Evolutionary conservation across 2,113 vertebrate genomes (phyloP).

Genomic region (Ceyx cyanopectus): DNA sequence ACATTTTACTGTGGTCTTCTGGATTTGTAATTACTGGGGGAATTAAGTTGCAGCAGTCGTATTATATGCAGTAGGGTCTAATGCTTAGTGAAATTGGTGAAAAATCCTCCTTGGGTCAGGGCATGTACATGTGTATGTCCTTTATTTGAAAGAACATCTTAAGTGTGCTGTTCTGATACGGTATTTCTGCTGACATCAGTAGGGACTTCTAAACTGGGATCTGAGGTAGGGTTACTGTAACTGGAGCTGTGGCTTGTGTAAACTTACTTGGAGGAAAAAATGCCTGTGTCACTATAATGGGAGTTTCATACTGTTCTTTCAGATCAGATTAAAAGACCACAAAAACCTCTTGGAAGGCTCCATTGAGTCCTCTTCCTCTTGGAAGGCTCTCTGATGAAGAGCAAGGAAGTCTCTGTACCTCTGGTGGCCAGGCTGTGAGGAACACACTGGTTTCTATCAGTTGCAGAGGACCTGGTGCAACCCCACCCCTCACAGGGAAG

Average conservation of each 20-base stretch:
- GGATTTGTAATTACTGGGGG: not conserved
- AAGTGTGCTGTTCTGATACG: slow-evolving; percentile 5
- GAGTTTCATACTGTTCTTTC: not conserved
- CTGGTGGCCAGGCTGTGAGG: not conserved
- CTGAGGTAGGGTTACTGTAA: slow-evolving; percentile 47
- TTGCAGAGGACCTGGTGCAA: not conserved
- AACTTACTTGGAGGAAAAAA: not conserved
- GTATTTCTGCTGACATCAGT: slow-evolving; percentile 24
- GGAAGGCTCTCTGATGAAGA: not conserved
- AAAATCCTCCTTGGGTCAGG: slow-evolving; percentile 2
- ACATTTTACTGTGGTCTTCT: not conserved
- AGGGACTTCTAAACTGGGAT: slow-evolving; percentile 42
- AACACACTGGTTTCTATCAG: not conserved
- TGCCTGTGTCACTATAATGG: not conserved
- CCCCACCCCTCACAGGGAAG: not conserved
- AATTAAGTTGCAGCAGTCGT: not conserved
- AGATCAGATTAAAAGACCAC: not conserved
- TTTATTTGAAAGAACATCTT: slow-evolving; percentile 38
- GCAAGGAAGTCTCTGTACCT: not conserved
- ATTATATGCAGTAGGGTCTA: not conserved
- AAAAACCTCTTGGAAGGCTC: not conserved
- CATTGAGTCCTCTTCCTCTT: not conserved
- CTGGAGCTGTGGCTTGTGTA: slow-evolving; percentile 26
- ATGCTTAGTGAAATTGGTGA: slow-evolving; percentile 10
- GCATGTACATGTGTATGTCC: not conserved